These are phyloP conservation scores for Stenodema calcarata DNA, from an alignment of 2,888 invertebrate species.

Conservation along the genomic window DNA sequence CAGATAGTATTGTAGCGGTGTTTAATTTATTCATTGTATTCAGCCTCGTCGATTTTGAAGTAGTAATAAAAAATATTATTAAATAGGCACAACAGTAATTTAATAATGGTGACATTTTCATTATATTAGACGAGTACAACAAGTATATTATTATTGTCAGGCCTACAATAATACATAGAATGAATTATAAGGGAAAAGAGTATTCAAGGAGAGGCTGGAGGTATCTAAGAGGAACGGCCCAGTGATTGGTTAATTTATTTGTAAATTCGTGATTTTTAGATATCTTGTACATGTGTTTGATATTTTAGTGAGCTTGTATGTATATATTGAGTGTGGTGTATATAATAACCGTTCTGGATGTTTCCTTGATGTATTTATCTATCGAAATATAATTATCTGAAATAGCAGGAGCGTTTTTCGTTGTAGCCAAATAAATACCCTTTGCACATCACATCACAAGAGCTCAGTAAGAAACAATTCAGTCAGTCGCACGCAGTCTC, in stretches of 20 bases:
- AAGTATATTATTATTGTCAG: neutral
- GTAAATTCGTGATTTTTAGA: neutral
- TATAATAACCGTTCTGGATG: slow-evolving; percentile 9
- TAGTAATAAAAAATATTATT: slow-evolving; percentile 6
- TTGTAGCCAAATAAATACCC: no score
- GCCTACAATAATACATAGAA: neutral
- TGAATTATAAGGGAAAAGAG: neutral
- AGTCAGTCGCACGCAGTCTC: no score
- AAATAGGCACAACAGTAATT: neutral
- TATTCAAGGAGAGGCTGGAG: neutral
- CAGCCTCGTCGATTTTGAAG: slow-evolving; percentile 15
- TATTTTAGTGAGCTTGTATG: slow-evolving; percentile 22
- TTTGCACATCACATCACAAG: no score
- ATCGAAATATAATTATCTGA: slow-evolving; percentile 34
- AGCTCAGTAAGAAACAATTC: no score
- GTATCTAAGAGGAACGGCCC: neutral
- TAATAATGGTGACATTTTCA: neutral
- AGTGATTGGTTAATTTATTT: slow-evolving; percentile 14
- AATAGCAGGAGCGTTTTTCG: slow-evolving; percentile 14
- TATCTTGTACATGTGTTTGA: slow-evolving; percentile 4
- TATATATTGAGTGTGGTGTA: slow-evolving; percentile 25
- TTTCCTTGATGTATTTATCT: slow-evolving; percentile 30
- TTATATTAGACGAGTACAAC: neutral
- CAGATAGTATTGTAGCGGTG: neutral
- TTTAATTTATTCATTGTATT: slow-evolving; percentile 25